Base-by-base conservation (phyloP, 2,888 invertebrate species). In the Prosopocoilus inquinatus region DNA sequence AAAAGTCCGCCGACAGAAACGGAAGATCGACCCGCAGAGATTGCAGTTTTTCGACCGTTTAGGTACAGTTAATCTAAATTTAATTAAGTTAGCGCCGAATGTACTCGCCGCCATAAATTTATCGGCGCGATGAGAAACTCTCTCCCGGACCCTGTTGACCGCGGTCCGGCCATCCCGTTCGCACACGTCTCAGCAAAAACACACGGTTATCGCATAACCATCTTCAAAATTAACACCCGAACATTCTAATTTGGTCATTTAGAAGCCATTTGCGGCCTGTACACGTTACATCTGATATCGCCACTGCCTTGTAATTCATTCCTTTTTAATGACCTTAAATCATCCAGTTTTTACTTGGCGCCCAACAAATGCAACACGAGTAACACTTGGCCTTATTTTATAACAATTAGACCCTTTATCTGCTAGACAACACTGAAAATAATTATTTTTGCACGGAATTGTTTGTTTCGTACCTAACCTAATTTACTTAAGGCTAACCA, bases 61-160 rank as follows among this genome's bases (percentile, higher is more conserved):
- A 28, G 20, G 63, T 62, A 60, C 64, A 62, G 67, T 64, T 68
- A 68, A 69, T 69, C 66, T 69, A 68, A 68, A 69, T 69, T 69
- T 69, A 68, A 69, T 69, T 69, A 67, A 69, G 66, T 68, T 58
- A 59, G 59, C 65, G 57, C 59, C 56, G 50, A 61, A 56, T 63
- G 46, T 46, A 46, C 46, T 46, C 9, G 33, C 46, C 9, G 20
- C 46, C 46, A 32, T 46, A 46, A 46, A 46, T 41, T 13, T 41
- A 16, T 41, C 41, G 41, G 41, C 15, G n/a, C 41, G 41, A 16
- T 15, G 41, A 41, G 20, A 28, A 28, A 28, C 20, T 28, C 20
- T 7, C 20, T 28, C 20, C 20, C 20, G 20, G n/a, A 15, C 38
- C 13, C 38, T n/a, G 44, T n/a, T 15, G 44, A 44, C 44, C 44